Base-by-base conservation (phyloP, 2,113 vertebrate genomes). In the Calypte anna region DNA sequence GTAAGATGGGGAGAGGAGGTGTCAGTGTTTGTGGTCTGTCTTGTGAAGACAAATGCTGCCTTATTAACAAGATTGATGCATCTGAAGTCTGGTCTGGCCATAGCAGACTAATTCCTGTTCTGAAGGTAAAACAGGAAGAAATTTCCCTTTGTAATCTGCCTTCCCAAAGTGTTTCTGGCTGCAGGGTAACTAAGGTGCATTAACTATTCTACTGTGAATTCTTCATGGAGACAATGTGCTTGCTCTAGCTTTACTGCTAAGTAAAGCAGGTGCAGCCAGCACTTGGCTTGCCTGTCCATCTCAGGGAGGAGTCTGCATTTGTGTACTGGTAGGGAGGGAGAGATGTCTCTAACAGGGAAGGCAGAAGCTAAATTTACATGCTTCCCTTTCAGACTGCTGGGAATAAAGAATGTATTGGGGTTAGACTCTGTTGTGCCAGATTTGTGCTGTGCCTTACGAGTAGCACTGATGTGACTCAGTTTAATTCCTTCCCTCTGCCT, bases 131-230 rank as follows among this genome's bases (percentile, higher is more conserved):
- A 83, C 61, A 70, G 72, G 72, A 93, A 90, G 72, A 93, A 77
- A 43, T 80, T 63, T 77, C 73, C 59, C 55, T 50, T 86, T 68
- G 54, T 91, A 55, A 89, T 89, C 53, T 64, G 36, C 88, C 70
- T 86, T 80, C 28, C 46, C 64, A 57, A 91, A 79, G 63, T 79
- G 84, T 91, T 91, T 94, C 68, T 96, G 58, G 51, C 83, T 92
- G 74, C 74, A 85, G 87, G 59, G 63, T 91, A 89, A 69, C 77
- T 51, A 55, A 82, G 74, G 78, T 82, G 74, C 82, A 74, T 91
- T 94, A 92, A 82, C 86, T 92, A 64, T 94, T 95, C 86, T 75
- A 62, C 82, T 77, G 51, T 79, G 93, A 85, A 85, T 91, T 93
- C 75, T 78, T 91, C 33, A 8, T 66, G 66, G 66, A 92, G 91